Conservation (phyloP, 2,797 vertebrate species). For the Anguilla obscura region DNA sequence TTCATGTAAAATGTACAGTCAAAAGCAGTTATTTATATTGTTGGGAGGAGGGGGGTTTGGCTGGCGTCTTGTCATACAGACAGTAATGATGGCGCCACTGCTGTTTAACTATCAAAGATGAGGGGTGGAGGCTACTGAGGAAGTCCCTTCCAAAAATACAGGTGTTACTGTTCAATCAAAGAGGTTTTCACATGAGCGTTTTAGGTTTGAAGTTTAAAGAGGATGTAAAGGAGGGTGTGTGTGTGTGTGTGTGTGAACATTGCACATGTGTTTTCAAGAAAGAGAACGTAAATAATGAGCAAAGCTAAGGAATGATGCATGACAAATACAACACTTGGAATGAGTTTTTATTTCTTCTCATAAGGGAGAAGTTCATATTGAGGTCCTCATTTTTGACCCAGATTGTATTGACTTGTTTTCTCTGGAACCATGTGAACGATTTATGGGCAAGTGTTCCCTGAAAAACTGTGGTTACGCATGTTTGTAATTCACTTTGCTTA, state of each 20-base stretch:
- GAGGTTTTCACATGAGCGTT: slow-evolving; percentile 75
- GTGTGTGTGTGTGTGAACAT: slow-evolving; percentile 19
- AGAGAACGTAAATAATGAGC: slow-evolving; percentile 69
- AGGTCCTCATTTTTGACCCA: too few species aligned
- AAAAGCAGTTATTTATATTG: slow-evolving; percentile 64
- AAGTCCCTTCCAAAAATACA: slow-evolving; percentile 81
- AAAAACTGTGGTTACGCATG: too few species aligned
- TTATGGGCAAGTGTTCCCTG: too few species aligned
- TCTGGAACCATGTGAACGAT: neutral
- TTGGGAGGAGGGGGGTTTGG: slow-evolving; percentile 66
- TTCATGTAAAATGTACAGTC: slow-evolving; percentile 8
- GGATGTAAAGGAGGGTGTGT: slow-evolving; percentile 53
- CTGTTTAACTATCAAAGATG: slow-evolving; percentile 83
- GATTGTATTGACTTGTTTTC: neutral
- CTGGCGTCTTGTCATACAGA: slow-evolving; percentile 71
- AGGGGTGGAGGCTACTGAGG: slow-evolving; percentile 74
- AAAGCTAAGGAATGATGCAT: slow-evolving; percentile 62
- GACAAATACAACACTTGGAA: neutral
- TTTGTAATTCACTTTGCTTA: too few species aligned
- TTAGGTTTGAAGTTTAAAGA: slow-evolving; percentile 75
- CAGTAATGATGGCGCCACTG: slow-evolving; percentile 77
- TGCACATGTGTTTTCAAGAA: too few species aligned
- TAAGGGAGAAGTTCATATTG: too few species aligned
- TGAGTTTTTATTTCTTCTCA: too few species aligned
- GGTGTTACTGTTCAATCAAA: slow-evolving; percentile 82